Conservation (phyloP, 2,888 invertebrate species). For the Archips xylosteana region DNA sequence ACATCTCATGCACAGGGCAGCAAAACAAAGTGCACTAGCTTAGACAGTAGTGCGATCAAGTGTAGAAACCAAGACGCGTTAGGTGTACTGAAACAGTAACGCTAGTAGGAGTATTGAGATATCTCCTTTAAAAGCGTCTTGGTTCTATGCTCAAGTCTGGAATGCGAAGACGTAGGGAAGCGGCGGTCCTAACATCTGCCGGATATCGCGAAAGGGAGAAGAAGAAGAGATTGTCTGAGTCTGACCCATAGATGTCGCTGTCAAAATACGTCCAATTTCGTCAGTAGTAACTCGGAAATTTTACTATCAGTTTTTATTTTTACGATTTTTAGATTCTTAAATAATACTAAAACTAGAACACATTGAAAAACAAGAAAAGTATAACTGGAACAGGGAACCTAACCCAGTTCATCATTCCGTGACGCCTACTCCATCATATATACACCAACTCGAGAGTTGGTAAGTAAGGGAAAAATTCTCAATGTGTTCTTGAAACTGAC, state of each 20-base stretch:
- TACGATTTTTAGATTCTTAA: no score
- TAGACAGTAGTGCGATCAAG: slow-evolving; percentile 40
- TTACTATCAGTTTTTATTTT: no score
- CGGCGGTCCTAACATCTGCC: slow-evolving; percentile 35
- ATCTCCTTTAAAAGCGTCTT: slow-evolving; percentile 25
- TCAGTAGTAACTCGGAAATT: no score
- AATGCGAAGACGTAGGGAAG: slow-evolving; percentile 41
- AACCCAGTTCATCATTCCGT: no score
- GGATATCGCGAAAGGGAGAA: slow-evolving; percentile 31
- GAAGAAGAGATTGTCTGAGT: slow-evolving; percentile 27
- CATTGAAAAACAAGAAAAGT: no score
- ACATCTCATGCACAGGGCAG: slow-evolving; percentile 42
- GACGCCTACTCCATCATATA: no score
- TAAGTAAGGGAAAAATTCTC: no score
- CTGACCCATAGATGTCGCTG: slow-evolving; percentile 18
- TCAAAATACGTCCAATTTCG: slow-evolving; percentile 2
- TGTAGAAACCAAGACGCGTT: slow-evolving; percentile 41
- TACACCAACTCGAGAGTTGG: no score
- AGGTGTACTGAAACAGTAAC: background rate
- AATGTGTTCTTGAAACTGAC: no score
- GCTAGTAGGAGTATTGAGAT: background rate
- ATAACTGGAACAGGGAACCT: no score
- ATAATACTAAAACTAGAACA: no score
- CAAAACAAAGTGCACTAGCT: slow-evolving; percentile 43
- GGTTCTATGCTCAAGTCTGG: slow-evolving; percentile 37